These are phyloP conservation scores for Dicyrtomina minuta DNA, from an alignment of 2,888 invertebrate genomes.

Conservation along the genomic window DNA sequence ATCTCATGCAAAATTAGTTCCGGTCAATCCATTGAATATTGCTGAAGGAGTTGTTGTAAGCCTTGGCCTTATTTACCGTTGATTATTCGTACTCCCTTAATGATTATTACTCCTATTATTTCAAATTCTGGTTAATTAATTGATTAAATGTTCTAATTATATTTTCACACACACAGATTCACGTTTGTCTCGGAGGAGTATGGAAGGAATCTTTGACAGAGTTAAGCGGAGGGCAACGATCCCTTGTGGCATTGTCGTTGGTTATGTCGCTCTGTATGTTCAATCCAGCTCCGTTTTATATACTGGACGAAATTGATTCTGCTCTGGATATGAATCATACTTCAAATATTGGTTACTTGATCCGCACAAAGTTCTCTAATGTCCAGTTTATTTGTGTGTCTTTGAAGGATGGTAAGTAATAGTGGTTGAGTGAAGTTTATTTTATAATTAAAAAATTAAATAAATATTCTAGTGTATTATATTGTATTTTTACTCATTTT, in stretches of 20 bases:
- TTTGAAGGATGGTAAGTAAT: slow-evolving; percentile 73
- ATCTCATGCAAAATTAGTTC: slow-evolving; percentile 78
- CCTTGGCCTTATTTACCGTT: too few relatives aligned
- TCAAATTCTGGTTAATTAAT: too few relatives aligned
- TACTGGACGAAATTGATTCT: slow-evolving; percentile 98
- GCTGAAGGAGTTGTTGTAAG: slow-evolving; percentile 78
- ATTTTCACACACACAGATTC: slow-evolving; percentile 63
- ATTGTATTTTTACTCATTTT: too few relatives aligned
- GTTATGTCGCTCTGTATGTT: slow-evolving; percentile 94
- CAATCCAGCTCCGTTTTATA: slow-evolving; percentile 98
- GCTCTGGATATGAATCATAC: slow-evolving; percentile 97
- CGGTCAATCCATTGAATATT: slow-evolving; percentile 64
- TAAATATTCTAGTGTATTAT: too few relatives aligned
- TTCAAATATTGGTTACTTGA: slow-evolving; percentile 96
- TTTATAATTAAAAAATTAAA: too few relatives aligned
- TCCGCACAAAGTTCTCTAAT: slow-evolving; percentile 82
- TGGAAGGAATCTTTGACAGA: slow-evolving; percentile 97
- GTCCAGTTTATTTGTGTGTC: slow-evolving; percentile 97
- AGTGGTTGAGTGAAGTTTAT: too few relatives aligned
- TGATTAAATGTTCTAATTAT: background rate
- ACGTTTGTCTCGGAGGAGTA: slow-evolving; percentile 85
- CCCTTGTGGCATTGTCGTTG: slow-evolving; percentile 91
- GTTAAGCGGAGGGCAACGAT: slow-evolving; percentile 94
- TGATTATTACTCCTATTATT: too few relatives aligned
- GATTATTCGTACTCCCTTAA: too few relatives aligned